These are phyloP conservation scores for Myodes glareolus DNA, from an alignment of 2,113 vertebrate species.

Conservation along the genomic window DNA sequence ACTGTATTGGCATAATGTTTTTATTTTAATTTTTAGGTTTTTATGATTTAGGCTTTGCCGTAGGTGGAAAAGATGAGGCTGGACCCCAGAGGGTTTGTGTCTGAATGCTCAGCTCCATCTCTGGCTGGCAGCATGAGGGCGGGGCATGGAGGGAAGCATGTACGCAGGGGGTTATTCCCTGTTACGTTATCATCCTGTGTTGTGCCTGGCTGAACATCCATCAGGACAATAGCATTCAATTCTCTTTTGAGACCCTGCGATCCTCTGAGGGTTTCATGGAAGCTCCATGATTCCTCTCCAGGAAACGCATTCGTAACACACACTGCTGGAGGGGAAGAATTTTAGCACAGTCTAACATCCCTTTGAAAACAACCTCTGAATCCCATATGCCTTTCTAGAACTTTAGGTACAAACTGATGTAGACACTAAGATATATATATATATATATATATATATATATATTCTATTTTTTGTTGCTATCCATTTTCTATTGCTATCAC, in stretches of 20 bases:
- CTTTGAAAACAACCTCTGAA: neutral
- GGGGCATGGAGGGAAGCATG: neutral
- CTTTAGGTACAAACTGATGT: neutral
- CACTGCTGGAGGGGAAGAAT: neutral
- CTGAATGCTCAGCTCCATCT: no score
- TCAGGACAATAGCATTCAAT: neutral
- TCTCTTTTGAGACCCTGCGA: neutral
- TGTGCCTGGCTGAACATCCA: neutral
- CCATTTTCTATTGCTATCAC: neutral
- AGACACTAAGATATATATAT: neutral
- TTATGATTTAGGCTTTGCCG: neutral
- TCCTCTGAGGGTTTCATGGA: neutral
- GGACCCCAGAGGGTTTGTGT: neutral
- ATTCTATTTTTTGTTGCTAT: neutral
- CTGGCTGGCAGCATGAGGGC: fast-evolving
- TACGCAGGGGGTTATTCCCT: neutral
- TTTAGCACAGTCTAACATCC: neutral
- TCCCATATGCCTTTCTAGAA: neutral
- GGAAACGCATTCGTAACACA: neutral
- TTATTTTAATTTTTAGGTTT: neutral
- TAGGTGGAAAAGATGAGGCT: fast-evolving
- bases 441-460: no score
- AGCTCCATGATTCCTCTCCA: neutral
- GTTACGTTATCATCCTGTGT: neutral
- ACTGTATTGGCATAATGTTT: neutral